phyloP scores from a whole-genome alignment of 2,797 vertebrate genomes.

The Labroides dimidiatus region DNA sequence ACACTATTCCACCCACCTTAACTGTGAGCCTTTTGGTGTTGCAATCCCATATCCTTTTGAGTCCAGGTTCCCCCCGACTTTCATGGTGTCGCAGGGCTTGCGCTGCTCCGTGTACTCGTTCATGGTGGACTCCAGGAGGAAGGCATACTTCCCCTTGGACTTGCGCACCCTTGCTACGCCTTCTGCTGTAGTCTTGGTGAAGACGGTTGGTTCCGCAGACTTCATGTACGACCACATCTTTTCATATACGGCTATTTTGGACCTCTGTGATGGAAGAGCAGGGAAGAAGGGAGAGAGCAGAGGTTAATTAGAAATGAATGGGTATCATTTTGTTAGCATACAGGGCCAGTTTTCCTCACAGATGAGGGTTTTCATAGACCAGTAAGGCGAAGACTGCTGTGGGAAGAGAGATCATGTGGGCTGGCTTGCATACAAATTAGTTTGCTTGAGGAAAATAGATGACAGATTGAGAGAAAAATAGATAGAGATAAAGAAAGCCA shows the following conservation, averaged over 20 bases:
- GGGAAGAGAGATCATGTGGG: conserved; percentile 1
- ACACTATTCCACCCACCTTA: conserved; percentile 99
- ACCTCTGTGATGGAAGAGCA: conserved; percentile 85
- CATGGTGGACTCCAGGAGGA: conserved; percentile 99
- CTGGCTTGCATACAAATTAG: background rate
- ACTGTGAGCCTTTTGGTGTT: conserved; percentile 99
- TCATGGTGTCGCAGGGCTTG: conserved; percentile 99
- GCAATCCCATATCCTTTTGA: conserved; percentile 99
- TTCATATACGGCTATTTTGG: conserved; percentile 99
- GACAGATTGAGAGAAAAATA: conserved; percentile 1
- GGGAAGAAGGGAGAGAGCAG: conserved; percentile 22
- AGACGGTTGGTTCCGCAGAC: conserved; percentile 97
- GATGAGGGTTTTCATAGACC: conserved; percentile 14
- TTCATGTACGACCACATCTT: conserved; percentile 99
- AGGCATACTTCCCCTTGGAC: conserved; percentile 99
- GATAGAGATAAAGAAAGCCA: background rate
- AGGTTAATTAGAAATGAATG: conserved; percentile 14
- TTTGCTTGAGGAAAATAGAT: conserved; percentile 4
- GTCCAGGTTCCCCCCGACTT: conserved; percentile 99
- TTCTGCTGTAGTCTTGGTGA: conserved; percentile 97
- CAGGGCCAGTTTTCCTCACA: background rate
- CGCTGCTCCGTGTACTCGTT: conserved; percentile 99
- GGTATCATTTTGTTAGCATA: background rate
- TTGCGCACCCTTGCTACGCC: conserved; percentile 97
- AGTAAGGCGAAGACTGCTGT: background rate